Conservation (phyloP, 2,113 vertebrate species). For the Callopanchax toddi region DNA sequence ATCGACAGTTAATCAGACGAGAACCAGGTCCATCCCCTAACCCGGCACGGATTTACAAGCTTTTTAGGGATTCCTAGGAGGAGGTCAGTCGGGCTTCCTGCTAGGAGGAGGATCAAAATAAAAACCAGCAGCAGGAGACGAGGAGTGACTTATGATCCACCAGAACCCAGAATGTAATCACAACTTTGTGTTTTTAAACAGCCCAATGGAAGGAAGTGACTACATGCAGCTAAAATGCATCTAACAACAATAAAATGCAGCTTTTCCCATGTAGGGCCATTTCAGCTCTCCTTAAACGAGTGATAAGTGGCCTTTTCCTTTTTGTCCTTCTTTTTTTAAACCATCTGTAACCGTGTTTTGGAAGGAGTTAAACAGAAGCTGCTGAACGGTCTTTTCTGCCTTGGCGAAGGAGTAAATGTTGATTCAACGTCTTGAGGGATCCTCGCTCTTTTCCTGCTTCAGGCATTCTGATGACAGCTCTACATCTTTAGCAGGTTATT, state of each 20-base stretch:
- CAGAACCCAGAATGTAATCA: conserved; percentile 79
- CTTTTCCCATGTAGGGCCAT: conserved; percentile 12
- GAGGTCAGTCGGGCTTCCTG: conserved; percentile 67
- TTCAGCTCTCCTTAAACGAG: conserved; percentile 34
- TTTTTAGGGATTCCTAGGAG: conserved; percentile 60
- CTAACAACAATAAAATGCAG: conserved; percentile 76
- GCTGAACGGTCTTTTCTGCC: conserved; percentile 40
- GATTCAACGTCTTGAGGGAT: conserved; percentile 31
- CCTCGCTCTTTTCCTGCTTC: conserved; percentile 23
- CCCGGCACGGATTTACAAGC: conserved; percentile 46
- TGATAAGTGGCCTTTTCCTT: conserved; percentile 49
- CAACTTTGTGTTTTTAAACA: conserved; percentile 73
- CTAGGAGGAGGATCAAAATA: conserved; percentile 71
- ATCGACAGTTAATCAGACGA: conserved; percentile 56
- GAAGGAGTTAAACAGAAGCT: conserved; percentile 55
- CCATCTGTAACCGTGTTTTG: conserved; percentile 49
- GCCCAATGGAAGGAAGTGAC: conserved; percentile 84
- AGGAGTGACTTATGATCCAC: neutral
- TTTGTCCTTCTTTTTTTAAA: neutral
- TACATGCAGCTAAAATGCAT: conserved; percentile 84
- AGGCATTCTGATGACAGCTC: conserved; percentile 30
- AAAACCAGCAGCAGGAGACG: conserved; percentile 21
- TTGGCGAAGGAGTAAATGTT: conserved; percentile 26
- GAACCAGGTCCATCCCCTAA: conserved; percentile 26
- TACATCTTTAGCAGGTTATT: conserved; percentile 9